A percentile compares a stretch with the other conserved stretches of the same genome.
These are phyloP conservation scores for Ichneumon xanthorius DNA, from an alignment of 2,888 invertebrate genomes.

Conservation along the genomic window DNA sequence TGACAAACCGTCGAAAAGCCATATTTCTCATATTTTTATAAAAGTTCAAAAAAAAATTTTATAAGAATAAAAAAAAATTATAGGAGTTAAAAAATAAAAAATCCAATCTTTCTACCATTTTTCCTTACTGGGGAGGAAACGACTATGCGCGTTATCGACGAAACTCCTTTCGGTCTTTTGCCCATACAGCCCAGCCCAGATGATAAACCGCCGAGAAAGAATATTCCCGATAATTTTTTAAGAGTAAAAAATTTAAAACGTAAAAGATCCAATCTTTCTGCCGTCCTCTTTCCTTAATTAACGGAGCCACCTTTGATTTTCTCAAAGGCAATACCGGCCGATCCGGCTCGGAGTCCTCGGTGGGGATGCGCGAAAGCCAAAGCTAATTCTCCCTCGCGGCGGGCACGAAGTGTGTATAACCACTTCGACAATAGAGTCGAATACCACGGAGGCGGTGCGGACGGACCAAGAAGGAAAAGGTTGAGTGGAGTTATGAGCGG, in stretches of 20 bases:
- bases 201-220: not conserved
- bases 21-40: not conserved
- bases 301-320: not conserved
- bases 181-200: too few species aligned
- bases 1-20: not conserved
- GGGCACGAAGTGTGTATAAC: not conserved
- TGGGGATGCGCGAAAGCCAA: constrained; percentile 4
- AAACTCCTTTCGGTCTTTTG: too few species aligned
- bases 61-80: too few species aligned
- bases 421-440: constrained; percentile 24
- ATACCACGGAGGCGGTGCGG: constrained; percentile 30
- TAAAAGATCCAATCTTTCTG: too few species aligned
- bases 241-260: too few species aligned
- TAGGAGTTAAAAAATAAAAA: too few species aligned
- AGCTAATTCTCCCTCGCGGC: constrained; percentile 27
- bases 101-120: too few species aligned
- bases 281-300: too few species aligned
- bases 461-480: not conserved
- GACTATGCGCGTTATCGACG: too few species aligned
- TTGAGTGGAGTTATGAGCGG: constrained; percentile 39
- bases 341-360: not conserved
- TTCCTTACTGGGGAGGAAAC: too few species aligned
- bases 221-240: not conserved
- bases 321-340: not conserved
- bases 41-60: not conserved